Evolutionary conservation across 2,113 vertebrate genomes (phyloP).

Genomic region (Tachycineta bicolor): DNA sequence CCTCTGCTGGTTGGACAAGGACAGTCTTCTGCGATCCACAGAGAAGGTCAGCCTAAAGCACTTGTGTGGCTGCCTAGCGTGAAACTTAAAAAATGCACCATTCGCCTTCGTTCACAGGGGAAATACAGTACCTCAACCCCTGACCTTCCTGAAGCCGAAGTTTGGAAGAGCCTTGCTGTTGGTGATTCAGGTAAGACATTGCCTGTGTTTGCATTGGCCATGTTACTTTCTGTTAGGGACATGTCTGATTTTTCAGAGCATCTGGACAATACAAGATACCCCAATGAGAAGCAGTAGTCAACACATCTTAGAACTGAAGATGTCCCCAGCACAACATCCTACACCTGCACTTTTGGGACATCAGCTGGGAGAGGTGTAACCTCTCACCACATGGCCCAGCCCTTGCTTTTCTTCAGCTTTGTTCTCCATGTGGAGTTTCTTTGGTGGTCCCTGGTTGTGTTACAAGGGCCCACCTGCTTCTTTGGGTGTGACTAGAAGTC

Average conservation of each 20-base stretch:
- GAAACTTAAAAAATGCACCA: neutral
- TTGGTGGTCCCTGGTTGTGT: neutral
- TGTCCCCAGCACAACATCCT: neutral
- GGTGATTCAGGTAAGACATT: neutral
- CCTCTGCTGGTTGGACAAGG: neutral
- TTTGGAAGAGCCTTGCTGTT: neutral
- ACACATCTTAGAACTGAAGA: neutral
- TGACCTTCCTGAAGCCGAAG: neutral
- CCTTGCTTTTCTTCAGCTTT: neutral
- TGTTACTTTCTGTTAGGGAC: neutral
- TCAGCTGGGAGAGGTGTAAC: neutral
- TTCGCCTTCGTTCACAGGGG: constrained; percentile 28
- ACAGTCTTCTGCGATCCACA: neutral
- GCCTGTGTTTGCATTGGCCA: neutral
- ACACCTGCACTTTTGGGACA: neutral
- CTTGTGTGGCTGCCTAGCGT: neutral
- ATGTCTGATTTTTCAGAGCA: neutral
- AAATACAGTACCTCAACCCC: neutral
- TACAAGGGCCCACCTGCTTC: neutral
- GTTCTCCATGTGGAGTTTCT: neutral
- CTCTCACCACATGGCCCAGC: neutral
- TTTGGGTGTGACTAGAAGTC: neutral
- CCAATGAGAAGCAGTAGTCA: rapidly evolving
- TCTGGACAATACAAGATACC: neutral
- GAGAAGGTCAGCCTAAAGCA: neutral